Evolutionary conservation across 1,140 invertebrate genomes (phyloP).

Genomic region (Caenorhabditis elegans): WBcel235 BX284606.5:6807501-6808000

Average conservation of each 20-base stretch:
- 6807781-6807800: no score
- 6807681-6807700: background rate
- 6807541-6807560: background rate
- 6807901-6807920: background rate
- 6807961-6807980: background rate
- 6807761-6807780: background rate
- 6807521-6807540: background rate
- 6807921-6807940: background rate
- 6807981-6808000: background rate
- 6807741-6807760: background rate
- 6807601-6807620: slow-evolving; percentile 20
- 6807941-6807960: background rate
- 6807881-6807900: background rate
- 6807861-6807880: background rate
- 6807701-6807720: background rate
- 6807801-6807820: no score
- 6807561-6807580: background rate
- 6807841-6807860: background rate
- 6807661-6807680: background rate
- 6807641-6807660: background rate
- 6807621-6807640: background rate
- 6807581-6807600: background rate
- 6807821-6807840: no score
- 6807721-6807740: background rate
- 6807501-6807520: background rate